phyloP scores from a whole-genome alignment of 2,797 vertebrate genomes.

The Merluccius polli region DNA sequence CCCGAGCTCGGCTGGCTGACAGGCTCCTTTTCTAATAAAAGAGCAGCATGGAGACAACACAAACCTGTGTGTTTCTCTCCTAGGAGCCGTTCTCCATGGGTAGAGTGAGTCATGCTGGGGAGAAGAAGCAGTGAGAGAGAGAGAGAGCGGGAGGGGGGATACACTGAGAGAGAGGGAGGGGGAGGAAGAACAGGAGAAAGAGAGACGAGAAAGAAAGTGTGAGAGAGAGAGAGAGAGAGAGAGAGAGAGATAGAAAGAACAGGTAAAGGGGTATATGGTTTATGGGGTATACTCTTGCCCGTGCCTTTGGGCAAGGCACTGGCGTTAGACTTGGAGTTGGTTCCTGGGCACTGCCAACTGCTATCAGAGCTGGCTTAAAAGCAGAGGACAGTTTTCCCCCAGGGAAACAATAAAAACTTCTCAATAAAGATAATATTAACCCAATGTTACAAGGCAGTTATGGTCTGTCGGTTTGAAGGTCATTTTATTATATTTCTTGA shows the following conservation, averaged over 20 bases:
- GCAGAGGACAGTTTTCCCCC: no score
- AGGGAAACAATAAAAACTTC: background rate
- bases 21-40: conserved; percentile 64
- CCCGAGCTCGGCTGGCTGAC: conserved; percentile 42
- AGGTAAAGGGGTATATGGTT: background rate
- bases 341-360: no score
- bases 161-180: background rate
- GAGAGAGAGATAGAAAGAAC: background rate
- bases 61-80: no score
- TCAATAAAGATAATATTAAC: background rate
- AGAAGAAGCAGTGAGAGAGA: conserved; percentile 7
- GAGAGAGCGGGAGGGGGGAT: background rate
- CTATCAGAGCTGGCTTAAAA: no score
- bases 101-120: conserved; percentile 53
- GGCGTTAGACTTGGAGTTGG: no score
- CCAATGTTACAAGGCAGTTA: background rate
- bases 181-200: background rate
- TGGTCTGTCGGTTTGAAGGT: background rate
- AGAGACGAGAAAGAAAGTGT: background rate
- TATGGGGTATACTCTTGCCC: no score
- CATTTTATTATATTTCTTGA: background rate
- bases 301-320: no score
- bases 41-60: conserved; percentile 36
- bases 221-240: background rate
- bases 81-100: conserved; percentile 41